Evolutionary conservation across 2,113 vertebrate genomes (phyloP).

Genomic region (Triplophysa rosa): DNA sequence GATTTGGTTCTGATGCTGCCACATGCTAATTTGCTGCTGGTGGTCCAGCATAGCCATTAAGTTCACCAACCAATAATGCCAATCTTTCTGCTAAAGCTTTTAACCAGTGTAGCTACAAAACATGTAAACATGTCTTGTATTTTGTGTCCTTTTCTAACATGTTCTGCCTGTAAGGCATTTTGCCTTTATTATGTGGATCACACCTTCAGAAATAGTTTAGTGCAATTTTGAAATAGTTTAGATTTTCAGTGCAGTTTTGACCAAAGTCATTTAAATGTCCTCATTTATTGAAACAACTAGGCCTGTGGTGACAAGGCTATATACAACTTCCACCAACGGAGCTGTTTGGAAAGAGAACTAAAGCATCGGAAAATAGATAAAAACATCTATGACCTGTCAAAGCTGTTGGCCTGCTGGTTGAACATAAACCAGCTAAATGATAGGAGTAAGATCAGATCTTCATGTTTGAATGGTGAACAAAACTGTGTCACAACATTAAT

Average conservation of each 20-base stretch:
- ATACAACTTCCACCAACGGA: neutral
- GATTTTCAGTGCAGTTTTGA: slow-evolving; percentile 23
- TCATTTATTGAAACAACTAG: slow-evolving; percentile 18
- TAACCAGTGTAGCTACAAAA: no score
- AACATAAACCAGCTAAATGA: slow-evolving; percentile 15
- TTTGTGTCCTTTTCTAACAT: neutral
- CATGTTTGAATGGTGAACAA: slow-evolving; percentile 4
- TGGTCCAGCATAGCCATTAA: no score
- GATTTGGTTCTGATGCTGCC: no score
- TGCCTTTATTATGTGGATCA: neutral
- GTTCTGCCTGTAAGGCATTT: neutral
- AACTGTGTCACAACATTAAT: neutral
- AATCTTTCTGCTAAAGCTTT: no score
- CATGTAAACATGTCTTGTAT: no score
- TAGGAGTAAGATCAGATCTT: slow-evolving; percentile 2
- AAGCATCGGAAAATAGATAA: neutral
- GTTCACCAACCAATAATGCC: no score
- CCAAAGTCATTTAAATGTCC: slow-evolving; percentile 14
- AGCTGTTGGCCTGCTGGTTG: slow-evolving; percentile 15
- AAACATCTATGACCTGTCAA: neutral
- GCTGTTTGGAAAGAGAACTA: neutral
- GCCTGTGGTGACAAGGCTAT: neutral
- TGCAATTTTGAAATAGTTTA: neutral
- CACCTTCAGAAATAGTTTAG: neutral
- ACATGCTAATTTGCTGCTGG: no score